A percentile compares a stretch with the other conserved stretches of the same genome.
These are phyloP conservation scores for Elysia chlorotica DNA, from an alignment of 1,140 invertebrate species.

Conservation along the genomic window DNA sequence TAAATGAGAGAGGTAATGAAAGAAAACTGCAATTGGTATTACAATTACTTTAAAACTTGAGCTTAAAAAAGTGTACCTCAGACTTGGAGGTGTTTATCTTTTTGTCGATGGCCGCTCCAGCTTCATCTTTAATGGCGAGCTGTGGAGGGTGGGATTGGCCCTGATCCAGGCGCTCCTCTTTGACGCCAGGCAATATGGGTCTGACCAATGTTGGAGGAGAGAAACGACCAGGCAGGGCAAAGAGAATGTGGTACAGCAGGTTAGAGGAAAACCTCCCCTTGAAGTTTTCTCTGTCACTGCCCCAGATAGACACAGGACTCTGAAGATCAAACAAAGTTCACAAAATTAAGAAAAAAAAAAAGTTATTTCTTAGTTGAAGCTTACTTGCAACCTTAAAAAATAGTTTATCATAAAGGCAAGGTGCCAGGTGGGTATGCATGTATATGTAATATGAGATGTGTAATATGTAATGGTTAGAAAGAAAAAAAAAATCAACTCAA, in stretches of 20 bases:
- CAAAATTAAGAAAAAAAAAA: no score
- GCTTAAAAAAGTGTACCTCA: no score
- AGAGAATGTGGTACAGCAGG: background rate
- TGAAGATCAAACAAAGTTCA: background rate
- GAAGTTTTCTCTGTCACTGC: background rate
- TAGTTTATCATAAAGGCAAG: no score
- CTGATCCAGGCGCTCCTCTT: background rate
- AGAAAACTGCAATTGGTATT: background rate
- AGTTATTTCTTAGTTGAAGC: no score
- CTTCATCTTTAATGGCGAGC: background rate
- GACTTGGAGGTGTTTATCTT: background rate
- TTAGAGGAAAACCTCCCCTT: background rate
- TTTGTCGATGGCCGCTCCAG: background rate
- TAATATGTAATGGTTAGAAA: no score
- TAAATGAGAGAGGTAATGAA: background rate
- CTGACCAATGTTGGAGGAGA: background rate
- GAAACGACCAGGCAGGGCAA: conserved; percentile 1
- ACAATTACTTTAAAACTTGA: no score
- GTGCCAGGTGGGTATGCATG: no score
- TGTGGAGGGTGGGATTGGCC: background rate
- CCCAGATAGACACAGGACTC: conserved; percentile 4
- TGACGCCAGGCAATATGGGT: background rate
- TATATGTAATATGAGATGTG: no score
- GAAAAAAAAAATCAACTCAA: no score
- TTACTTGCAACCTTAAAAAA: no score